Evolutionary conservation across 2,113 vertebrate genomes (phyloP), one percentile per base, ranked within the genome.

Genomic region (Blennius ocellaris): DNA sequence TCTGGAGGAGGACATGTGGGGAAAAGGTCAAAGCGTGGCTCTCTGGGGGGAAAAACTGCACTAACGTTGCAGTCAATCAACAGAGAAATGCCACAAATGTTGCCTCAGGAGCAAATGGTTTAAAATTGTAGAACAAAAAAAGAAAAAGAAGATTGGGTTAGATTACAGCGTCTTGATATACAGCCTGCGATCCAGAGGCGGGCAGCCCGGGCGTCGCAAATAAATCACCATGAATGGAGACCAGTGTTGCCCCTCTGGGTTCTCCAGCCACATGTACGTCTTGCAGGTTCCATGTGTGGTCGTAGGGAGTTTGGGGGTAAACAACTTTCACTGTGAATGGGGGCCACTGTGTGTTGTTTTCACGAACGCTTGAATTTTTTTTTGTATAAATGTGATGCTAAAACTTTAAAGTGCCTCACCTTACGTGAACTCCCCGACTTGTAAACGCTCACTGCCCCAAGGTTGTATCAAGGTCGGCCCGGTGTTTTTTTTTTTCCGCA

Each of bases 321-420:
- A 86, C 71, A 81, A 37, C n/a, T 8, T 10, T 7, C n/a, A 5
- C 55, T 8, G 36, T 88, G 73, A 89, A 80, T 73, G 62, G 65
- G 50, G 70, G n/a, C n/a, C 58, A 84, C 68, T 85, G 85, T 84
- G 7, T 14, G 69, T 64, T 83, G 54, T 82, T 83, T 88, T 77
- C 51, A 7, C 39, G 14, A 9, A 56, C n/a, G n/a, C n/a, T n/a
- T n/a, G n/a, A n/a, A n/a, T n/a, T n/a, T n/a, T n/a, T n/a, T n/a
- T n/a, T n/a, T n/a, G n/a, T n/a, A n/a, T n/a, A n/a, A n/a, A 40
- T 3, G 0, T 7, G n/a, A n/a, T 4, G 15, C 16, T 11, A 10
- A 63, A 61, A 58, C 61, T 16, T 30, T 30, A 4, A 30, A 30
- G 21, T 30, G 21, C 5, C n/a, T 67, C 12, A 1, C 57, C 68